Evolutionary conservation across 2,113 vertebrate species (phyloP).

Genomic region (Plotosus lineatus): DNA sequence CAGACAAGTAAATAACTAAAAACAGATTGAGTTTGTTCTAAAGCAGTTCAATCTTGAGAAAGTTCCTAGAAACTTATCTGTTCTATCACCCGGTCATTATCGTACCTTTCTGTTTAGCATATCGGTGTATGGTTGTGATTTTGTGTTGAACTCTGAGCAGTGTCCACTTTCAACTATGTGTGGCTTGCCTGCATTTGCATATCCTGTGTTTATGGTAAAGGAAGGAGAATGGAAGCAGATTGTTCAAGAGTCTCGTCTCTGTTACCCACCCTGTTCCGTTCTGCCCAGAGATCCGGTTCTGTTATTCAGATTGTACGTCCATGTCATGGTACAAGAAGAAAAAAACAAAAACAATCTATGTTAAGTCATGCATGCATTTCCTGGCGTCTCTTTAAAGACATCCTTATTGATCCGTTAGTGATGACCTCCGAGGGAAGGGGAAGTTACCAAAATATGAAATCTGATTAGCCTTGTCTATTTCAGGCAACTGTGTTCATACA

Average conservation of each 20-base stretch:
- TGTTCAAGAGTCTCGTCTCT: constrained; percentile 36
- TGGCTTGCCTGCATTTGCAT: constrained; percentile 43
- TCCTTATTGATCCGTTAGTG: constrained; percentile 30
- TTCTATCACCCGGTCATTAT: constrained; percentile 30
- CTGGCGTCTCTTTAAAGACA: constrained; percentile 34
- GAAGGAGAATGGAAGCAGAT: constrained; percentile 60
- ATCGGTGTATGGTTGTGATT: constrained; percentile 13
- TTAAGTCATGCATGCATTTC: constrained; percentile 41
- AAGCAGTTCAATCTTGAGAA: background rate
- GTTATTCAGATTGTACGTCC: constrained; percentile 70
- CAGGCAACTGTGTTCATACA: background rate
- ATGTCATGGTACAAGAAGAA: constrained; percentile 70
- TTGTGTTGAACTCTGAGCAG: constrained; percentile 53
- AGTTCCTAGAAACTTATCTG: constrained; percentile 32
- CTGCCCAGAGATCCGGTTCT: constrained; percentile 69
- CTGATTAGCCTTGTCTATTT: background rate
- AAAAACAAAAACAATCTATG: constrained; percentile 32
- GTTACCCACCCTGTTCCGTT: constrained; percentile 52
- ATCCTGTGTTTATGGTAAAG: constrained; percentile 73
- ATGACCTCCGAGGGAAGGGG: constrained; percentile 19
- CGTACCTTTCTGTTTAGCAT: constrained; percentile 21
- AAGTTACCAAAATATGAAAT: background rate
- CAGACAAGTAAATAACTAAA: background rate
- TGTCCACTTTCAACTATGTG: constrained; percentile 59
- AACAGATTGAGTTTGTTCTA: background rate